A percentile compares a stretch with the other conserved stretches of the same genome.
Conservation (phyloP, 2,113 vertebrate species). For the Cheirogaleus medius region DNA sequence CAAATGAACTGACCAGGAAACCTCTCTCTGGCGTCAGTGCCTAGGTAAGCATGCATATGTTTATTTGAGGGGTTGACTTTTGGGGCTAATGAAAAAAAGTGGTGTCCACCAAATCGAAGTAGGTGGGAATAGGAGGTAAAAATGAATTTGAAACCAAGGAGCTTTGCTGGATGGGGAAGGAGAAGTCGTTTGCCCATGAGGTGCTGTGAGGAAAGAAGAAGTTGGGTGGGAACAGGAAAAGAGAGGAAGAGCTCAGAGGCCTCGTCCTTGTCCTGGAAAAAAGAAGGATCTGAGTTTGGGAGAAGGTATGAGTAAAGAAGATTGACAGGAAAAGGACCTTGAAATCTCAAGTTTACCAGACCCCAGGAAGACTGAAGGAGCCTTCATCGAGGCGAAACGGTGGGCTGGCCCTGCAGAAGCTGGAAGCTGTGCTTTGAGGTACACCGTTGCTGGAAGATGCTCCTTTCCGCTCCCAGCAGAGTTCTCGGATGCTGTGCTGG, state of each 20-base stretch:
- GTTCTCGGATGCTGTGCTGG: constrained; percentile 83
- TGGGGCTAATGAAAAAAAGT: neutral
- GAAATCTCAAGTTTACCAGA: neutral
- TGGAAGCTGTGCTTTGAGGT: constrained; percentile 21
- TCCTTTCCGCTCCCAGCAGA: neutral
- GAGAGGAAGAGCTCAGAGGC: neutral
- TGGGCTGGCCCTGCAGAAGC: constrained; percentile 14
- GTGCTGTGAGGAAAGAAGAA: neutral
- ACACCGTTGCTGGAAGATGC: neutral
- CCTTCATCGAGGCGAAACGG: neutral
- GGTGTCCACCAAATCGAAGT: neutral
- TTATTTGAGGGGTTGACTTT: neutral
- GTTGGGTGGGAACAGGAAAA: neutral
- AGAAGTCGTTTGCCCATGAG: neutral
- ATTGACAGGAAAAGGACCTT: neutral
- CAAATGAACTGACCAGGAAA: neutral
- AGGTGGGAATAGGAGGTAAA: neutral
- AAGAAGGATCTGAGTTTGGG: neutral
- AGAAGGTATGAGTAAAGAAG: neutral
- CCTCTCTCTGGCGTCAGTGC: neutral
- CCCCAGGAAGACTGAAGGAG: neutral
- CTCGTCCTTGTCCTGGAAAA: neutral
- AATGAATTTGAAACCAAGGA: neutral
- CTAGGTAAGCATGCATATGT: neutral
- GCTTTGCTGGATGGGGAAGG: neutral